Percentiles rank a stretch among this genome's conserved stretches.
phyloP scores from a whole-genome alignment of 1,140 invertebrate species.

The Drosophila simulans region DNA sequence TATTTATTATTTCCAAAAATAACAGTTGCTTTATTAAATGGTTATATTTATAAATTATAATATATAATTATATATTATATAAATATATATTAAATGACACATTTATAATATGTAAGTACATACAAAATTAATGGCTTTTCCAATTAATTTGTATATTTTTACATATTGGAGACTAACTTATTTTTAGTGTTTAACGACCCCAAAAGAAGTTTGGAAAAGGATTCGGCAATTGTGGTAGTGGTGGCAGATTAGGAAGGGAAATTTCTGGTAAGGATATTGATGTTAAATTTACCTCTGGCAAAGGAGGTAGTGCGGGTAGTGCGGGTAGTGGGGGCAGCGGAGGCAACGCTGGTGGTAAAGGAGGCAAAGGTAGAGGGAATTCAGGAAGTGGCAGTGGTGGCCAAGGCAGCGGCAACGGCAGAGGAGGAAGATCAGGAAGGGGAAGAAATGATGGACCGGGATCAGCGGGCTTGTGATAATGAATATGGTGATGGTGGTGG shows the following conservation, averaged over 20 bases:
- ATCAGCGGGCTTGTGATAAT: conserved; percentile 11
- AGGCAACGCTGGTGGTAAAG: neutral
- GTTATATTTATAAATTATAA: too few species aligned
- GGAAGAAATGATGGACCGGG: neutral
- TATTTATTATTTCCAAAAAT: too few species aligned
- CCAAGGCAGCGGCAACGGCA: neutral
- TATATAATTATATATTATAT: too few species aligned
- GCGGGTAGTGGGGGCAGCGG: neutral
- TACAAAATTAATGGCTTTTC: too few species aligned
- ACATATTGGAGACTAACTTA: too few species aligned
- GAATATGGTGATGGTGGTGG: conserved; percentile 9
- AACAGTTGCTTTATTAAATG: too few species aligned
- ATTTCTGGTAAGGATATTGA: conserved; percentile 1
- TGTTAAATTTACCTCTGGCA: conserved; percentile 12
- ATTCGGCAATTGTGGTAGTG: conserved; percentile 14
- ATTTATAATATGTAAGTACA: too few species aligned
- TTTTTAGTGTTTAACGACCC: conserved; percentile 2
- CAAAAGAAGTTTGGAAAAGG: conserved; percentile 11
- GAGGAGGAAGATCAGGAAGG: conserved; percentile 1
- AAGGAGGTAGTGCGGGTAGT: neutral
- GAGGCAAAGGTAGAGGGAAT: conserved; percentile 2
- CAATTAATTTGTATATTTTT: too few species aligned
- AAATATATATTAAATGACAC: too few species aligned
- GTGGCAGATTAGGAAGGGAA: conserved; percentile 6
- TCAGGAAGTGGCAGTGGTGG: neutral